Conservation (phyloP, 2,113 vertebrate species). For the Pluvialis apricaria region DNA sequence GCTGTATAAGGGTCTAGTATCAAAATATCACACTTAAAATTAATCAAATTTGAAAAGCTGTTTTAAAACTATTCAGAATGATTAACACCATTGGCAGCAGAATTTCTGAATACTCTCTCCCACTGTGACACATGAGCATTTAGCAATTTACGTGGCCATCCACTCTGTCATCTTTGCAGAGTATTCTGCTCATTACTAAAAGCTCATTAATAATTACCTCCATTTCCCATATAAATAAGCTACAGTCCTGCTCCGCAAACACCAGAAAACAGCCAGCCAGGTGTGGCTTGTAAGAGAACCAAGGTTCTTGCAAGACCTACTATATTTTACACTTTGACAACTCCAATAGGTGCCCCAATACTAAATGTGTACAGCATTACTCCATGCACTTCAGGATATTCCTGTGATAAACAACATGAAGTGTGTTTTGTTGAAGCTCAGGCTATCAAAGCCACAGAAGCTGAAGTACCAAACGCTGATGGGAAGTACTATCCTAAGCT, state of each 20-base stretch:
- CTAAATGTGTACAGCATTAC: not conserved
- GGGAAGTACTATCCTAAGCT: not conserved
- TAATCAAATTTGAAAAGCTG: not conserved
- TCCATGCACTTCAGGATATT: not conserved
- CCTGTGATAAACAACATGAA: not conserved
- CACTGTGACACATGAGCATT: not conserved
- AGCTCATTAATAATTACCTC: not conserved
- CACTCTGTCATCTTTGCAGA: not conserved
- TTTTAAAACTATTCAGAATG: not conserved
- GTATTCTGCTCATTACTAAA: not conserved
- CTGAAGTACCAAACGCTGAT: not conserved
- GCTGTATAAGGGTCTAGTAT: not conserved
- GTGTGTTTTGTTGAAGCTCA: not conserved
- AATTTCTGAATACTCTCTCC: not conserved
- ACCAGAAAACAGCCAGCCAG: not conserved
- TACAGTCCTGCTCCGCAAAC: not conserved
- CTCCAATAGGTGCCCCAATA: not conserved
- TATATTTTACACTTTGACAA: not conserved
- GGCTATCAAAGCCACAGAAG: not conserved
- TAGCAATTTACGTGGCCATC: not conserved
- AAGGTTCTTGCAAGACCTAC: not conserved
- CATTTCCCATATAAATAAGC: not conserved
- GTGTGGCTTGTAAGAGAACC: not conserved
- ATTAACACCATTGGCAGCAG: not conserved
- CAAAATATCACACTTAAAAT: not conserved